These are phyloP conservation scores for Catalaphyllia jardinei DNA, from an alignment of 64 coral and sea anemone genomes.

Conservation along the genomic window DNA sequence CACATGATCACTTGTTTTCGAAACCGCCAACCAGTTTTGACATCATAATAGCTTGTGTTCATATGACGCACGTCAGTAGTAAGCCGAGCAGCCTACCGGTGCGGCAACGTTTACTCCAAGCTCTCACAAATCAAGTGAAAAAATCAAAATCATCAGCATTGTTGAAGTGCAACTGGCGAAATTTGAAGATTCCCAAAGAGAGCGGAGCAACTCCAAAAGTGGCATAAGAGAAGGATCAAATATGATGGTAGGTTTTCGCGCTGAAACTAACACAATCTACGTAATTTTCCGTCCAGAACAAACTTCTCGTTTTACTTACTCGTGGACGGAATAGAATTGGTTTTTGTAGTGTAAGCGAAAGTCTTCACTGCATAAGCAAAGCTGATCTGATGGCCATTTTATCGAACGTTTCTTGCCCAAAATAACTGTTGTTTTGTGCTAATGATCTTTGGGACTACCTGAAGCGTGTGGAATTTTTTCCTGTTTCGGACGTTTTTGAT, in stretches of 20 bases:
- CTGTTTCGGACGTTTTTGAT: not conserved
- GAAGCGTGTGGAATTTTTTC: slow-evolving; percentile 17
- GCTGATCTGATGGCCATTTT: not conserved
- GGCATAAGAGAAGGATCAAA: not conserved
- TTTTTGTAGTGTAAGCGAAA: not conserved
- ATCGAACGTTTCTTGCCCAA: not conserved
- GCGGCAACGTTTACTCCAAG: not conserved
- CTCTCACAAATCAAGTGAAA: not conserved
- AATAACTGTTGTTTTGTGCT: not conserved
- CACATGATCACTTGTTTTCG: slow-evolving; percentile 2
- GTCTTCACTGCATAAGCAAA: not conserved
- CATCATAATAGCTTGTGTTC: slow-evolving; percentile 34
- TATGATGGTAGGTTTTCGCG: slow-evolving; percentile 48
- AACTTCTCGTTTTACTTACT: not conserved
- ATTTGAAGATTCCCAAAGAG: not conserved
- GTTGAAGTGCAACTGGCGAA: not conserved
- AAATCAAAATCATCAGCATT: not conserved
- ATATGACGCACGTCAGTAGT: slow-evolving; percentile 22
- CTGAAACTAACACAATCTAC: slow-evolving; percentile 1
- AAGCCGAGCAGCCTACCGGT: not conserved
- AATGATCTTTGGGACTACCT: not conserved
- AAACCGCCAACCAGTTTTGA: slow-evolving; percentile 23
- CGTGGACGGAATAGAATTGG: not conserved
- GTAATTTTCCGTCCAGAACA: not conserved
- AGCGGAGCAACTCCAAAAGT: not conserved